These are phyloP conservation scores for Notechis scutatus DNA, from an alignment of 2,113 vertebrate species.

Conservation along the genomic window DNA sequence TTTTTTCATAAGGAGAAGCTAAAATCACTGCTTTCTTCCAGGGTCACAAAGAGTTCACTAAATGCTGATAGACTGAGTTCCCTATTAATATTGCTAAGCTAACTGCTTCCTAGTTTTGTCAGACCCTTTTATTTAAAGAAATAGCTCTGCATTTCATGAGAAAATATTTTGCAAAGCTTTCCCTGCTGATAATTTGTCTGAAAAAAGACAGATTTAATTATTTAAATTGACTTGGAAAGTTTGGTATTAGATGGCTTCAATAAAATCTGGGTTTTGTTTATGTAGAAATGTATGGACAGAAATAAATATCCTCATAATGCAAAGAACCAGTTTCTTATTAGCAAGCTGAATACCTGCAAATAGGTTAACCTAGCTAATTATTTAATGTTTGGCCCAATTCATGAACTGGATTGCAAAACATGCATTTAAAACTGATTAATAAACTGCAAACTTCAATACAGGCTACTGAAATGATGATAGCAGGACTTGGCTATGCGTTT, in stretches of 20 bases:
- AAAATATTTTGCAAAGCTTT: conserved; percentile 64
- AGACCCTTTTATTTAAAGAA: conserved; percentile 64
- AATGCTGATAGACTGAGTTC: conserved; percentile 61
- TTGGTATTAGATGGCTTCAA: conserved; percentile 48
- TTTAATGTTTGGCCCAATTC: conserved; percentile 12
- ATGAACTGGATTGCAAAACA: neutral
- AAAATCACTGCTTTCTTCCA: conserved; percentile 54
- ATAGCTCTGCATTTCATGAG: conserved; percentile 57
- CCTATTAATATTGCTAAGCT: conserved; percentile 62
- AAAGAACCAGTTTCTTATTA: conserved; percentile 38
- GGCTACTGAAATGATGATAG: neutral
- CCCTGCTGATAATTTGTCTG: conserved; percentile 55
- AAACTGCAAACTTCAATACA: neutral
- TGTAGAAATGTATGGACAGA: conserved; percentile 44
- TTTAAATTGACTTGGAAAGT: conserved; percentile 61
- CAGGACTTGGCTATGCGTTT: neutral
- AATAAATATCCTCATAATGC: conserved; percentile 45
- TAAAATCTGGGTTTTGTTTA: conserved; percentile 54
- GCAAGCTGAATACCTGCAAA: conserved; percentile 42
- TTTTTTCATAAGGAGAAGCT: conserved; percentile 63
- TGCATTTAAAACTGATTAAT: neutral
- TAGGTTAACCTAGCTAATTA: conserved; percentile 29
- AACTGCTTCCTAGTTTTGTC: conserved; percentile 56
- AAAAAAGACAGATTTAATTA: conserved; percentile 58
- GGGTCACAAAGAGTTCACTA: conserved; percentile 63